These are phyloP conservation scores for Patella vulgata DNA, from an alignment of 1,140 invertebrate species.

Conservation along the genomic window DNA sequence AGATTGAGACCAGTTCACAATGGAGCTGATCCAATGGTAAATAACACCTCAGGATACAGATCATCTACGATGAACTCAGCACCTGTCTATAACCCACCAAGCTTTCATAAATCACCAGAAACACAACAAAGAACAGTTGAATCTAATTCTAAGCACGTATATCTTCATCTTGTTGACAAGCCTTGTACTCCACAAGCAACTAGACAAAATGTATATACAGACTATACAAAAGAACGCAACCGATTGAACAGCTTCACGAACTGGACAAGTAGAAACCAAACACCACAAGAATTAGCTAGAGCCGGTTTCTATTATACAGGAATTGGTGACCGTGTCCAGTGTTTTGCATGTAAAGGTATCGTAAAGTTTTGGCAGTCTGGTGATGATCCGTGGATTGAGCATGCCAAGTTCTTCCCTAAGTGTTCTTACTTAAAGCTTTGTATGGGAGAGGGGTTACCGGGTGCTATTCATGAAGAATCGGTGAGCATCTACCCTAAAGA, in stretches of 20 bases:
- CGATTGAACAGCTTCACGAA: slow-evolving; percentile 25
- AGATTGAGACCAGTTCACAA: background rate
- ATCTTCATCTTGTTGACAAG: no score
- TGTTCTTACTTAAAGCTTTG: slow-evolving; percentile 29
- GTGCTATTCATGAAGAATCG: slow-evolving; percentile 2
- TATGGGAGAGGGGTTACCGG: slow-evolving; percentile 26
- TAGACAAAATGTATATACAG: slow-evolving; percentile 17
- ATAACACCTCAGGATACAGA: background rate
- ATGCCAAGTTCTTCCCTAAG: slow-evolving; percentile 42
- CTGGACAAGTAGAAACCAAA: slow-evolving; percentile 33
- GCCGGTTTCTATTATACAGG: slow-evolving; percentile 41
- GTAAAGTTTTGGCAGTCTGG: slow-evolving; percentile 49
- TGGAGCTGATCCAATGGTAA: no score
- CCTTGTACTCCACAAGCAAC: no score
- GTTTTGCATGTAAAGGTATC: slow-evolving; percentile 50
- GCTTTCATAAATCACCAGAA: no score
- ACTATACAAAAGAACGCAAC: slow-evolving; percentile 28
- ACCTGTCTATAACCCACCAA: no score
- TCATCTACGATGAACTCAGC: slow-evolving; percentile 2
- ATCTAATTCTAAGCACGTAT: no score
- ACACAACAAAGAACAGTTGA: no score
- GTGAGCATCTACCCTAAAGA: no score
- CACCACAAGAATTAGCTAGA: slow-evolving; percentile 26
- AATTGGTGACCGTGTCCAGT: slow-evolving; percentile 62
- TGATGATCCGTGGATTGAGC: slow-evolving; percentile 48